Percentiles rank a stretch among this genome's conserved stretches.
phyloP scores from a whole-genome alignment of 2,888 invertebrate genomes.

The Seladonia tumulorum region DNA sequence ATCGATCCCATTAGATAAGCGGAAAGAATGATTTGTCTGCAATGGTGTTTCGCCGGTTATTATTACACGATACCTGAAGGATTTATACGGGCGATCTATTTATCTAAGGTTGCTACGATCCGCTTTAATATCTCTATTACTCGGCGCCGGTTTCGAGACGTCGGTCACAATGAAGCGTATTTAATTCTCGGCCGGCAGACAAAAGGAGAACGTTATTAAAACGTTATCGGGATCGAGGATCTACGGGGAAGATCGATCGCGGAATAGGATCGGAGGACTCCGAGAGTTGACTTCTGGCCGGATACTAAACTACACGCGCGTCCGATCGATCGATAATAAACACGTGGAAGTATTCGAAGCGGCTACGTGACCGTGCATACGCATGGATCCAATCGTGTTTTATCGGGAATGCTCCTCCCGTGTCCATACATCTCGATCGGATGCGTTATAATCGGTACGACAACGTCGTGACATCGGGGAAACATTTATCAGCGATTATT shows the following conservation, averaged over 20 bases:
- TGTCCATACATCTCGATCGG: conserved; percentile 41
- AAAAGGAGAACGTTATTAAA: conserved; percentile 26
- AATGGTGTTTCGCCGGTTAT: not conserved
- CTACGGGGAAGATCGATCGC: conserved; percentile 9
- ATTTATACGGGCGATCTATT: conserved; percentile 10
- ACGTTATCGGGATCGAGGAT: conserved; percentile 39
- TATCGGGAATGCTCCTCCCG: conserved; percentile 31
- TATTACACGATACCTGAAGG: not conserved
- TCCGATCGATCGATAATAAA: conserved; percentile 61
- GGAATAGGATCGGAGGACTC: conserved; percentile 40
- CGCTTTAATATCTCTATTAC: conserved; percentile 19
- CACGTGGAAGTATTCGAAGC: conserved; percentile 59
- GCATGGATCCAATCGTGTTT: conserved; percentile 35
- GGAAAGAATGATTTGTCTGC: not conserved
- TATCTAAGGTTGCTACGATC: not conserved
- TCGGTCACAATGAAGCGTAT: conserved; percentile 22
- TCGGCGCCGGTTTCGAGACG: not conserved
- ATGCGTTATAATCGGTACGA: conserved; percentile 44
- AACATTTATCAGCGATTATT: conserved; percentile 30
- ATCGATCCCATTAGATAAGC: not conserved
- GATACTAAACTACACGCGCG: conserved; percentile 59
- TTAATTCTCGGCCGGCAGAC: conserved; percentile 20
- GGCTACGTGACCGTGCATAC: conserved; percentile 61
- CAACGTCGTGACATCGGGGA: conserved; percentile 40
- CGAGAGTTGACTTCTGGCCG: conserved; percentile 52